phyloP scores from a whole-genome alignment of 2,113 vertebrate genomes.

The Irena cyanogastra region DNA sequence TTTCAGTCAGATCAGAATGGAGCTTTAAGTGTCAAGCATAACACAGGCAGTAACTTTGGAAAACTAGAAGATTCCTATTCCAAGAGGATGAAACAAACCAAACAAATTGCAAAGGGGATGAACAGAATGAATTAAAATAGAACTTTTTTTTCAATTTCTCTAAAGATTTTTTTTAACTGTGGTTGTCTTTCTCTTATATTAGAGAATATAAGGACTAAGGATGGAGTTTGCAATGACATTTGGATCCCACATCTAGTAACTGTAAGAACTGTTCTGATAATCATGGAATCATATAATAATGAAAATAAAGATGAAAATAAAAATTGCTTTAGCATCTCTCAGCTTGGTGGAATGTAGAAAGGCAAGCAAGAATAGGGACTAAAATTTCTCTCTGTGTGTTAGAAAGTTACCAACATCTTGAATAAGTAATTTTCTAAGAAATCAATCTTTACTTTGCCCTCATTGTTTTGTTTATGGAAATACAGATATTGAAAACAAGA shows the following conservation, averaged over 20 bases:
- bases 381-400: not conserved
- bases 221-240: not conserved
- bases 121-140: not conserved
- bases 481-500: not conserved
- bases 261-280: not conserved
- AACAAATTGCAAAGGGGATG: not conserved
- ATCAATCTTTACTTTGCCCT: not conserved
- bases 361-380: not conserved
- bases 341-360: not conserved
- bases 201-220: not conserved
- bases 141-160: not conserved
- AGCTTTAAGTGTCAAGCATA: not conserved
- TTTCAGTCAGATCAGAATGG: not conserved
- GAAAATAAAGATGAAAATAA: not conserved
- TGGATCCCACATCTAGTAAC: not conserved
- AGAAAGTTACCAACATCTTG: not conserved
- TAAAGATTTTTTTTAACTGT: not conserved
- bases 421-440: not conserved
- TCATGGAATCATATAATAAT: not conserved
- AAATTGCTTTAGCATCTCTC: not conserved
- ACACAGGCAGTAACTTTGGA: not conserved
- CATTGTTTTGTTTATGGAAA: not conserved
- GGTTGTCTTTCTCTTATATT: not conserved
- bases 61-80: not conserved
- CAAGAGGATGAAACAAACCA: not conserved